Percentiles rank a stretch among this genome's conserved stretches.
phyloP scores from a whole-genome alignment of 2,888 invertebrate species.

The Zaprionus lineosus region DNA sequence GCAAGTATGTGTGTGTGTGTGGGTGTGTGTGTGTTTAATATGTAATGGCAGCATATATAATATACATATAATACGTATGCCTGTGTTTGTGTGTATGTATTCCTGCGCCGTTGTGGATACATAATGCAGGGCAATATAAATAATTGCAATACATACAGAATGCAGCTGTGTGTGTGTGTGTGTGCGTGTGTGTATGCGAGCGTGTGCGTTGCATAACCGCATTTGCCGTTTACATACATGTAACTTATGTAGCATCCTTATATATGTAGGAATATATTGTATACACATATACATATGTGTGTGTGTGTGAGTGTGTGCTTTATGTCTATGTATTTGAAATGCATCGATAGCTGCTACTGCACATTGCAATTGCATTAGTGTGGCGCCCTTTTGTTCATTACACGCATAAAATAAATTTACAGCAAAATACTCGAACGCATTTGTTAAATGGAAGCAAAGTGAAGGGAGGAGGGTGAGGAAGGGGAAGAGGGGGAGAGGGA shows the following conservation, averaged over 20 bases:
- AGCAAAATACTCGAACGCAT: conserved; percentile 55
- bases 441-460: conserved; percentile 48
- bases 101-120: conserved; percentile 47
- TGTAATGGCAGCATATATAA: conserved; percentile 1
- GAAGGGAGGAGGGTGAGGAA: not conserved
- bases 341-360: conserved; percentile 38
- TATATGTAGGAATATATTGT: conserved; percentile 8
- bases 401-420: conserved; percentile 70
- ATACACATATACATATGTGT: conserved; percentile 8
- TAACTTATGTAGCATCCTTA: conserved; percentile 15
- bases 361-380: conserved; percentile 68
- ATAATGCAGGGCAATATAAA: conserved; percentile 77
- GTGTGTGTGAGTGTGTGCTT: not conserved
- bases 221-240: conserved; percentile 53
- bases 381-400: conserved; percentile 71
- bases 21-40: conserved; percentile 25
- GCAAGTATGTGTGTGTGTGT: conserved; percentile 54
- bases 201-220: conserved; percentile 71
- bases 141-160: conserved; percentile 69
- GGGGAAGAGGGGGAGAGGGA: not conserved
- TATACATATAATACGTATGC: conserved; percentile 25
- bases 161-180: conserved; percentile 18
- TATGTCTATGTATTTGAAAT: conserved; percentile 19
- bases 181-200: conserved; percentile 34
- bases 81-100: conserved; percentile 8